Percentiles rank a stretch among this genome's conserved stretches.
Conservation (phyloP, 2,113 vertebrate genomes). For the Benthochromis sp. region DNA sequence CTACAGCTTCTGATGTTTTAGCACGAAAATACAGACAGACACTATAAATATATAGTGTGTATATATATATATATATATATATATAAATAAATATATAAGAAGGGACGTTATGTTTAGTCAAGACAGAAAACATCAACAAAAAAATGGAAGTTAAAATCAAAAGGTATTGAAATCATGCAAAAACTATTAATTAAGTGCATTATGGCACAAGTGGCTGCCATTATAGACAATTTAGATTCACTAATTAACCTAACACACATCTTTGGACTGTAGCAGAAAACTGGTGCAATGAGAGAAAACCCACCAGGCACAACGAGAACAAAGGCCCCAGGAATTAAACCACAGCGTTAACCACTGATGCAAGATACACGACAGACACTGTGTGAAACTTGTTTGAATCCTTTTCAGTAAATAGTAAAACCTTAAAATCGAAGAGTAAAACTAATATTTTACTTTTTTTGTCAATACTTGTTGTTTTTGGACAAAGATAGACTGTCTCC, state of each 20-base stretch:
- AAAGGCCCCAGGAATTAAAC: not conserved
- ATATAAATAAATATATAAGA: fast-evolving
- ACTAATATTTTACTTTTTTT: no score
- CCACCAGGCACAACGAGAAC: not conserved
- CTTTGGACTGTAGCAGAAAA: not conserved
- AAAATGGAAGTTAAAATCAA: not conserved
- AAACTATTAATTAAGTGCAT: not conserved
- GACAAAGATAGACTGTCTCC: no score
- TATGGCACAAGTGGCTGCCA: not conserved
- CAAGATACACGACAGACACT: not conserved
- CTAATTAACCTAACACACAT: not conserved
- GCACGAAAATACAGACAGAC: not conserved
- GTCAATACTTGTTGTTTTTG: no score
- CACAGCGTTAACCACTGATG: not conserved
- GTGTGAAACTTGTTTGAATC: not conserved
- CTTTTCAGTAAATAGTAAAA: no score
- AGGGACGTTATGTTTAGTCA: not conserved
- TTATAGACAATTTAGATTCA: not conserved
- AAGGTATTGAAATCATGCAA: not conserved
- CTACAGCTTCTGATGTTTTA: not conserved
- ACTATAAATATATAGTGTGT: not conserved
- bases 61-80: no score
- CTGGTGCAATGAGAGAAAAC: not conserved
- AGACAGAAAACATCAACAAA: not conserved
- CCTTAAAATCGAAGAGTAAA: no score